Evolutionary conservation across 1,140 invertebrate species (phyloP), one percentile per base, ranked within the genome.

Genomic region (Archivesica marissinica): DNA sequence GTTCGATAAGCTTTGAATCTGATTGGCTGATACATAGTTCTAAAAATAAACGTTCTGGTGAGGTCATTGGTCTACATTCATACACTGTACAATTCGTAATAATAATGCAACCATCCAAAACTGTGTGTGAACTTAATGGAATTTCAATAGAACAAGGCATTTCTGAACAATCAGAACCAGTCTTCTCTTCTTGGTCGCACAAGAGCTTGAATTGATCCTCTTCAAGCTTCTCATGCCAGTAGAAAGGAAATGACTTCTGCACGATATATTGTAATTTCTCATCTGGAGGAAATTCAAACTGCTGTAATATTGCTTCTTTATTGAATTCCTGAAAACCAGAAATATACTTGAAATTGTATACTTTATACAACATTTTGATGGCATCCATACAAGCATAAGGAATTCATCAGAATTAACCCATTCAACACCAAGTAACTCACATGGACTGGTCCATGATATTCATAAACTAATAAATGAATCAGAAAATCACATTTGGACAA

Each of bases 21-120:
- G 94, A 93, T 61, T 94, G 94, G 85, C 94, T 94, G 44, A 96
- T 91, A 76, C 96, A 94, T 80, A 96, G 92, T 80, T 96, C 95
- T 86, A 97, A 94, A 92, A 97, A 97, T 86, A 96, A 92, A 54
- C 95, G 94, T 66, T 96, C 94, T 13, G 96, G 95, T 78, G 96
- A 95, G 90, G 95, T 94, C 79, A 95, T 96, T 28, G 97, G 93
- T 89, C 95, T 94, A 87, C 97, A 94, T 92, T 96, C 95, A 93
- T 96, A 97, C 54, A 97, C 95, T 89, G 95, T 95, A 88, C 93
- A 94, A 92, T 96, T 96, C 47, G 96, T 97, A 28, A 97, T 95
- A 76, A 97, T 93, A 88, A 97, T 94, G 93, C 96, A 97, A 3
- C 96, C 95, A 95, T 92, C 92, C 59, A 91, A 87, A 15, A 92